phyloP scores from a whole-genome alignment of 2,113 vertebrate species.

The Ophiodon elongatus region DNA sequence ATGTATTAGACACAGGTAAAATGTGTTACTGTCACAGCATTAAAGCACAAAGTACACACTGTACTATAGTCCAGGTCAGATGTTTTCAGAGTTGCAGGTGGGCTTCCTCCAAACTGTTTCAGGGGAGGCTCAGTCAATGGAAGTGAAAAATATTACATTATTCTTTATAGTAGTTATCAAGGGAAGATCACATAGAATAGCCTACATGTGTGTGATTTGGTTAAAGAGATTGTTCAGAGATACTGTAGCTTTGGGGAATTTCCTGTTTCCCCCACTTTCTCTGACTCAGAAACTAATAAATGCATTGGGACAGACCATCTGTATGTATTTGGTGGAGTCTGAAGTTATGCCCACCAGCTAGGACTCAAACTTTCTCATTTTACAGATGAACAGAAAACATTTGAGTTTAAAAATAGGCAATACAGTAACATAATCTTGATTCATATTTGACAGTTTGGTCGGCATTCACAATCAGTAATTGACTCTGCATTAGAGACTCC shows the following conservation, averaged over 20 bases:
- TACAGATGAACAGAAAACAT: neutral
- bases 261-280: neutral
- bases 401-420: neutral
- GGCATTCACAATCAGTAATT: neutral
- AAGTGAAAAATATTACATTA: no score
- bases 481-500: neutral
- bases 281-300: neutral
- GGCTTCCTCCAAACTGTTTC: no score
- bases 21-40: neutral
- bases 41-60: neutral
- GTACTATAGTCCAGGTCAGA: conserved; percentile 13
- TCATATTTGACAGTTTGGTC: neutral
- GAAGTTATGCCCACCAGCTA: neutral
- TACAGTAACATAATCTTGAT: neutral
- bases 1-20: neutral
- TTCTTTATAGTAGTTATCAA: no score
- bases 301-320: neutral
- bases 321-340: neutral
- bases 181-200: neutral
- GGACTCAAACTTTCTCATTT: neutral
- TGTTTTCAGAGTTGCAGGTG: neutral
- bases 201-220: neutral
- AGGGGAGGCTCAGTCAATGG: no score
- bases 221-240: neutral
- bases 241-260: neutral